phyloP scores from a whole-genome alignment of 2,113 vertebrate species.

The Pungitius pungitius region DNA sequence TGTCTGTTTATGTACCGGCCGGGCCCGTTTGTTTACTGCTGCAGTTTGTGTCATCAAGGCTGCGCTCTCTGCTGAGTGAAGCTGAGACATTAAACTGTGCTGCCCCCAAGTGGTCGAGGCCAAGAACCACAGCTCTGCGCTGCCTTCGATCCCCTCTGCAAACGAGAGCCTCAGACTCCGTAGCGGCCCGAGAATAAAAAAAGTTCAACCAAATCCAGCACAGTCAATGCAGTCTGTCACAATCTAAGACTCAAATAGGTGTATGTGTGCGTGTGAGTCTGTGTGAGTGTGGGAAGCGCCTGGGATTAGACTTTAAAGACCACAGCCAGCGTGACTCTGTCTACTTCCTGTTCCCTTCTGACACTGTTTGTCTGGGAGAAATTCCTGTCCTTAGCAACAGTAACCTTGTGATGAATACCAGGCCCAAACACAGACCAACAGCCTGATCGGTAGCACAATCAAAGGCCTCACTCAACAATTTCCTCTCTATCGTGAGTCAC shows the following conservation, averaged over 20 bases:
- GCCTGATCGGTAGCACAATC: slow-evolving; percentile 23
- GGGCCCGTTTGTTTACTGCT: slow-evolving; percentile 33
- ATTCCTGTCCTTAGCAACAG: slow-evolving; percentile 45
- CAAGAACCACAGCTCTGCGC: not conserved
- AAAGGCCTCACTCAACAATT: slow-evolving; percentile 4
- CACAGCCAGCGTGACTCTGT: slow-evolving; percentile 8
- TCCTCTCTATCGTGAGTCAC: not conserved
- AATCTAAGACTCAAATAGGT: slow-evolving; percentile 7
- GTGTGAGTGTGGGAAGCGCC: slow-evolving; percentile 10
- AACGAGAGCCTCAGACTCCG: too few relatives aligned
- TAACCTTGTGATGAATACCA: slow-evolving; percentile 57
- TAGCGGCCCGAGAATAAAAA: too few relatives aligned
- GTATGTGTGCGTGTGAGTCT: slow-evolving; percentile 31
- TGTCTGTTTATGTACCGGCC: slow-evolving; percentile 26
- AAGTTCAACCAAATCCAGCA: too few relatives aligned
- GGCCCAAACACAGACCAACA: slow-evolving; percentile 49
- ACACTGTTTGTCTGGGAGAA: slow-evolving; percentile 40
- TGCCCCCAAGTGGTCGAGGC: slow-evolving; percentile 52
- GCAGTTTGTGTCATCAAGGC: slow-evolving; percentile 10
- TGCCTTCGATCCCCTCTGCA: not conserved
- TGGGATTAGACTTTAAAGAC: slow-evolving; percentile 33
- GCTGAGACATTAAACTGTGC: slow-evolving; percentile 11
- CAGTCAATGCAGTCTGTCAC: slow-evolving; percentile 1
- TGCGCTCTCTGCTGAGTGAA: not conserved
- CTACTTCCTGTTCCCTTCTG: slow-evolving; percentile 24